These are phyloP conservation scores for Brienomyrus brachyistius DNA, from an alignment of 2,113 vertebrate genomes.

Conservation along the genomic window DNA sequence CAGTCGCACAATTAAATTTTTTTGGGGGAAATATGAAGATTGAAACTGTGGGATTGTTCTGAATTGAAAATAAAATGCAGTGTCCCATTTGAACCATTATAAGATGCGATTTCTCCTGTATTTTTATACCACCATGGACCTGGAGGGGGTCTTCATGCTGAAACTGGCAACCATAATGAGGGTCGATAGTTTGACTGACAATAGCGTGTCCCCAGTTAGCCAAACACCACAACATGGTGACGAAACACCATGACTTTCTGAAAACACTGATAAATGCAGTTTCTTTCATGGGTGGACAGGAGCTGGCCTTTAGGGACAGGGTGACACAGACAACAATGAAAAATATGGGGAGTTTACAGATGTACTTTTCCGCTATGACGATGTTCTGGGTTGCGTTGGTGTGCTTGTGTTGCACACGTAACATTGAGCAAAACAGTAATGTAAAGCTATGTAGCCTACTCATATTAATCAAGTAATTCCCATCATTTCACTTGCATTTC, in stretches of 20 bases:
- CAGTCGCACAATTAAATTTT: not conserved
- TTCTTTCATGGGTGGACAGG: not conserved
- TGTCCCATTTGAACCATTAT: no score
- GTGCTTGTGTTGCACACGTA: not conserved
- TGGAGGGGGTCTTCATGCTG: not conserved
- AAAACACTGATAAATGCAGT: not conserved
- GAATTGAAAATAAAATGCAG: no score
- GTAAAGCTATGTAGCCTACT: not conserved
- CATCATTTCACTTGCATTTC: not conserved
- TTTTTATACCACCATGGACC: no score
- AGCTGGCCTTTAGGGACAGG: not conserved
- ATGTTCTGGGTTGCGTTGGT: not conserved
- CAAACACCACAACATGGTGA: not conserved
- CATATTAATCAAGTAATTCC: not conserved
- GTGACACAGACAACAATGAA: not conserved
- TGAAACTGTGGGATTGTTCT: not conserved
- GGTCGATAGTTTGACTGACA: not conserved
- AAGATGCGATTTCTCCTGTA: no score
- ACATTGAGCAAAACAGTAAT: not conserved
- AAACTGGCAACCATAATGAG: not conserved
- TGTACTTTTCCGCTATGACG: not conserved
- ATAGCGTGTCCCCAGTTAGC: not conserved
- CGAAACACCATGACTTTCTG: not conserved
- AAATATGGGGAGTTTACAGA: not conserved
- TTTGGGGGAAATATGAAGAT: not conserved